Percentiles rank a stretch among this genome's conserved stretches.
Evolutionary conservation across 2,113 vertebrate genomes (phyloP).

Genomic region (Clupea harengus): DNA sequence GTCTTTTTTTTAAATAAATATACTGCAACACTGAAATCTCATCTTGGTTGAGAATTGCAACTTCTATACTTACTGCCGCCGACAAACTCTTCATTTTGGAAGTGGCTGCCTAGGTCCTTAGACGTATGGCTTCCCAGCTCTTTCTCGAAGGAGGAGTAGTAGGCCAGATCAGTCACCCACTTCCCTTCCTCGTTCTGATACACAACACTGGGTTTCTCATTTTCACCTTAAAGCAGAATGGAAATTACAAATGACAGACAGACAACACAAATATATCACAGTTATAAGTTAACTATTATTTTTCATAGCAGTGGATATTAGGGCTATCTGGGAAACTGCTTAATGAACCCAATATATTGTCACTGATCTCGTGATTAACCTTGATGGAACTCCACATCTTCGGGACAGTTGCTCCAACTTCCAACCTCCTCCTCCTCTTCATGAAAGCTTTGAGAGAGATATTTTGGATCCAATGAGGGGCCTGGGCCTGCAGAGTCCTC

Average conservation of each 20-base stretch:
- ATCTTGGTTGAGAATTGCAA: not conserved
- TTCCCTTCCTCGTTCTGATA: constrained; percentile 94
- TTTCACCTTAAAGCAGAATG: constrained; percentile 54
- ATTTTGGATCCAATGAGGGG: constrained; percentile 68
- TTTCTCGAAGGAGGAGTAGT: constrained; percentile 88
- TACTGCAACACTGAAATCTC: too few species aligned
- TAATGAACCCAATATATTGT: not conserved
- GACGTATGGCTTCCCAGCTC: constrained; percentile 69
- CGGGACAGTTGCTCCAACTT: constrained; percentile 63
- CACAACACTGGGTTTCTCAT: constrained; percentile 74
- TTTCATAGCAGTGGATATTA: not conserved
- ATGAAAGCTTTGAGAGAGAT: constrained; percentile 73
- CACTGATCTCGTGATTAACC: constrained; percentile 42
- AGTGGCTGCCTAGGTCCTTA: constrained; percentile 49
- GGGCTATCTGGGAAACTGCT: not conserved
- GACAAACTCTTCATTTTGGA: constrained; percentile 81
- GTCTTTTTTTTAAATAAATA: too few species aligned
- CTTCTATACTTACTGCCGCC: constrained; percentile 75
- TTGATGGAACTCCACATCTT: constrained; percentile 62
- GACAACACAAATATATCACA: not conserved
- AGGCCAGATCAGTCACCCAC: constrained; percentile 96
- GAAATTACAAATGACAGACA: not conserved
- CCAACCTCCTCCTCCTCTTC: constrained; percentile 57
- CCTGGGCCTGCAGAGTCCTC: constrained; percentile 52
- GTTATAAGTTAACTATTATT: not conserved